Base-by-base conservation (phyloP, 2,888 invertebrate genomes). In the Phyllotreta striolata region DNA sequence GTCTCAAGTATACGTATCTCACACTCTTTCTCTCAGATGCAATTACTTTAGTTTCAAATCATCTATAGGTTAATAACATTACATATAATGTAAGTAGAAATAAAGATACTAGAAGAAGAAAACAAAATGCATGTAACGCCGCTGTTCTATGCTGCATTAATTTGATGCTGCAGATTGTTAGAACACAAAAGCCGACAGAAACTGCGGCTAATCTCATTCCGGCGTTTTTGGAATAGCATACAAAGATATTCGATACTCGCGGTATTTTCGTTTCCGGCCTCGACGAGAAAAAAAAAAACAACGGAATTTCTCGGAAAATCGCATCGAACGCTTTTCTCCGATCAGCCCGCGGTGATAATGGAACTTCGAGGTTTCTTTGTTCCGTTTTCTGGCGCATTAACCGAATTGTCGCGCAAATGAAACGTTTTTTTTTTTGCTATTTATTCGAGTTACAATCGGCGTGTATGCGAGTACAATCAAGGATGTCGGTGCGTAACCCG, bases 151-250 rank as follows among this genome's bases (percentile, higher is more conserved):
- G 39, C 34, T 38, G 52, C 38, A 52, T 52, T 52, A 52, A 52
- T 52, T 52, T 52, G 52, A 10, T 68, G 70, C 72, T 71, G 71
- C 72, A 66, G 73, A 72, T 73, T 69, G 68, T 57, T 60, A 63
- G 66, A 66, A 63, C 55, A 63, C 49, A 59, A 55, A 34, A 47
- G 56, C 66, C 66, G 63, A 52, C 51, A 47, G 67, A 66, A 67
- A 63, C 67, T 67, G 67, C 64, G 60, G 66, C 69, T 69, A 67
- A 69, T 69, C 67, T 66, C 66, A 66, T 69, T 67, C 69, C 66
- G 63, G 62, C 60, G 67, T 66, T 67, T 69, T 69, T 69, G 55
- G 62, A 62, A 65, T 65, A 43, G 51, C 46, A 24, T 24, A 3
- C 24, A 4, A 24, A 24, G 24, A 66, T 66, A 63, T 61, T 63